Conservation (phyloP, 2,888 invertebrate species). For the Drosophila melanocephala region DNA sequence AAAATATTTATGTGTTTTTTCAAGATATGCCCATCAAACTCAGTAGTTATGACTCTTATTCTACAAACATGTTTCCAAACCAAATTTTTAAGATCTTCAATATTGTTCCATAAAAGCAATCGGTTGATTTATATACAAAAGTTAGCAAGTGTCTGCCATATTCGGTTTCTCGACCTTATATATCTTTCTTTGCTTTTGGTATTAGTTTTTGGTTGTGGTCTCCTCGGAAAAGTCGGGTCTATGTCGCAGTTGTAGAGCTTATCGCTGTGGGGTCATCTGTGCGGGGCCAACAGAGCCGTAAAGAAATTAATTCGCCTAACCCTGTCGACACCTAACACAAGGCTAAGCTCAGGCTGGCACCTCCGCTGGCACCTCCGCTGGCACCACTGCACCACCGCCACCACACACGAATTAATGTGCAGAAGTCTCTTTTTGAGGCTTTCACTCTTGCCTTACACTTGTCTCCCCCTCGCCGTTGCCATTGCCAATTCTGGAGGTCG, state of each 20-base stretch:
- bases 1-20: too few relatives aligned
- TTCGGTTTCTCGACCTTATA: not conserved
- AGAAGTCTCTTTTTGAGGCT: constrained; percentile 63
- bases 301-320: constrained; percentile 80
- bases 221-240: constrained; percentile 25
- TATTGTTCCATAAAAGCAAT: too few relatives aligned
- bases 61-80: too few relatives aligned
- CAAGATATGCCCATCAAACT: too few relatives aligned
- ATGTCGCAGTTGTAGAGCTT: constrained; percentile 47
- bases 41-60: too few relatives aligned
- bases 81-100: too few relatives aligned
- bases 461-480: not conserved
- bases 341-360: constrained; percentile 53
- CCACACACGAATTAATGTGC: constrained; percentile 23
- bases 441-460: constrained; percentile 37
- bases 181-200: not conserved
- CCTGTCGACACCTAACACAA: constrained; percentile 77
- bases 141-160: not conserved
- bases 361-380: constrained; percentile 11
- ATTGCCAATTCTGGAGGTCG: constrained; percentile 39
- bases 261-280: constrained; percentile 67
- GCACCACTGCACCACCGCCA: constrained; percentile 5
- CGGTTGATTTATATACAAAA: too few relatives aligned
- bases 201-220: constrained; percentile 1
- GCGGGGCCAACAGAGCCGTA: constrained; percentile 68